Evolutionary conservation across 2,113 vertebrate species (phyloP).

Genomic region (rabbit (Oryctolagus cuniculus)): mOryCun1.1 NC_091432.1:54314001-54314500

Average conservation of each 20-base stretch:
- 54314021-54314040: not conserved
- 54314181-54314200: not conserved
- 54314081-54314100: not conserved
- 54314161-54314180: not conserved
- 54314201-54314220: not conserved
- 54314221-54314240: not conserved
- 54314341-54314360: constrained; percentile 35
- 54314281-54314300: not conserved
- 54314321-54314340: not conserved
- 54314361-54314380: not conserved
- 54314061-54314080: not conserved
- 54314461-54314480: constrained; percentile 46
- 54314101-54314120: not conserved
- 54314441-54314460: constrained; percentile 35
- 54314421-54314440: not conserved
- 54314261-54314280: not conserved
- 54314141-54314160: not conserved
- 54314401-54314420: not conserved
- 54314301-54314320: not conserved
- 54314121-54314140: not conserved
- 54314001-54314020: not conserved
- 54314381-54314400: not conserved
- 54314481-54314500: constrained; percentile 68
- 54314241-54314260: not conserved
- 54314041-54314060: not conserved